A percentile compares a stretch with the other conserved stretches of the same genome.
These are phyloP conservation scores for Bradypus variegatus DNA, from an alignment of 2,797 vertebrate species.

Conservation along the genomic window DNA sequence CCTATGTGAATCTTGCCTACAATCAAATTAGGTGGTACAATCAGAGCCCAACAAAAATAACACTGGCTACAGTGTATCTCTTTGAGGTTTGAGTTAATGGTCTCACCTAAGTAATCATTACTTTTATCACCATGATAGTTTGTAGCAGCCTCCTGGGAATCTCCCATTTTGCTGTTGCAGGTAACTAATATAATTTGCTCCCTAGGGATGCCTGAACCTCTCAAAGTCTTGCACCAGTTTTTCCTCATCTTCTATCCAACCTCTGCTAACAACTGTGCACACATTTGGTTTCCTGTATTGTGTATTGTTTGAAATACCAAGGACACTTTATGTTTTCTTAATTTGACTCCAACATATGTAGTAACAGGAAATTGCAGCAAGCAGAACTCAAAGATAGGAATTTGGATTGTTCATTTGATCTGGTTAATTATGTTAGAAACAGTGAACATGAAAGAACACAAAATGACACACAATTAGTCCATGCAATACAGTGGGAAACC, in stretches of 20 bases:
- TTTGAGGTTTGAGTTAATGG: not conserved
- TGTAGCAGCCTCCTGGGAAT: not conserved
- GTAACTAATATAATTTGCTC: not conserved
- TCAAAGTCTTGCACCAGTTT: not conserved
- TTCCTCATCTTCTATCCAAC: not conserved
- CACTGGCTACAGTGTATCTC: not conserved
- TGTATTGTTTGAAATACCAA: not conserved
- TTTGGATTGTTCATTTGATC: not conserved
- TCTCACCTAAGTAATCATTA: not conserved
- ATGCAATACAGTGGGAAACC: not conserved
- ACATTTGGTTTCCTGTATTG: not conserved
- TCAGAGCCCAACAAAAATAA: not conserved
- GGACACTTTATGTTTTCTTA: not conserved
- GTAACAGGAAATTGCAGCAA: not conserved
- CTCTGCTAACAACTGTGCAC: not conserved
- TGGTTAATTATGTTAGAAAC: not conserved
- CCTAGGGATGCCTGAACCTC: not conserved
- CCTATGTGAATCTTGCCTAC: not conserved
- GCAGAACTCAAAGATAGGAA: not conserved
- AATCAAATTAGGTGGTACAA: not conserved
- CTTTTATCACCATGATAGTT: not conserved
- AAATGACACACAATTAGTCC: not conserved
- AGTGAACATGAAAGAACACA: not conserved
- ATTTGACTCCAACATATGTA: not conserved
- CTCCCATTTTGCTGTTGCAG: not conserved